Percentiles rank a stretch among this genome's conserved stretches.
Conservation (phyloP, 1,140 invertebrate genomes). For the Ceratosolen solmsi region DNA sequence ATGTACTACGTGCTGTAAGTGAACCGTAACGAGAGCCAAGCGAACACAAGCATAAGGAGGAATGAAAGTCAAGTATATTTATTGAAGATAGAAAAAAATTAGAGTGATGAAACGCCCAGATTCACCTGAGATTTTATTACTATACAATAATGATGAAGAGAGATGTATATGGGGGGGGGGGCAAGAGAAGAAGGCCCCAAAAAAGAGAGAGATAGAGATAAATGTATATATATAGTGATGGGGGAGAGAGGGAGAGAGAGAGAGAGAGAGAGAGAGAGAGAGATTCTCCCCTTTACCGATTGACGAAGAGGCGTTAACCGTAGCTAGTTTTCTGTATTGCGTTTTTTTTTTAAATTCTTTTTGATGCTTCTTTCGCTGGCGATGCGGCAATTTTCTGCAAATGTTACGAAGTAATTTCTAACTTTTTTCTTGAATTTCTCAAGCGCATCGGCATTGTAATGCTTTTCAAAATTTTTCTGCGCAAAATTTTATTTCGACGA, state of each 20-base stretch:
- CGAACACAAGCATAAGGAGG: background rate
- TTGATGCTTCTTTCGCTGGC: background rate
- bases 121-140: constrained; percentile 43
- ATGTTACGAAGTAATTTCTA: constrained; percentile 33
- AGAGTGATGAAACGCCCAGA: constrained; percentile 22
- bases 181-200: background rate
- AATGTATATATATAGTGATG: too few species aligned
- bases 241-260: background rate
- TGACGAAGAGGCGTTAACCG: constrained; percentile 16
- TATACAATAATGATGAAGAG: background rate
- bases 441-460: background rate
- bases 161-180: too few species aligned
- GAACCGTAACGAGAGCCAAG: constrained; percentile 55
- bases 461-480: background rate
- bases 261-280: background rate
- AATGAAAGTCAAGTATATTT: constrained; percentile 29
- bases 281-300: background rate
- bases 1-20: constrained; percentile 55
- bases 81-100: constrained; percentile 25
- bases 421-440: background rate
- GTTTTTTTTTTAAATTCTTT: constrained; percentile 40
- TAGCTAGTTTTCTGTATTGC: background rate
- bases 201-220: background rate
- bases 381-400: constrained; percentile 45
- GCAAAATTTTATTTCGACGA: background rate